Conservation (phyloP, 2,888 invertebrate genomes). For the Megastigmus dorsalis region DNA sequence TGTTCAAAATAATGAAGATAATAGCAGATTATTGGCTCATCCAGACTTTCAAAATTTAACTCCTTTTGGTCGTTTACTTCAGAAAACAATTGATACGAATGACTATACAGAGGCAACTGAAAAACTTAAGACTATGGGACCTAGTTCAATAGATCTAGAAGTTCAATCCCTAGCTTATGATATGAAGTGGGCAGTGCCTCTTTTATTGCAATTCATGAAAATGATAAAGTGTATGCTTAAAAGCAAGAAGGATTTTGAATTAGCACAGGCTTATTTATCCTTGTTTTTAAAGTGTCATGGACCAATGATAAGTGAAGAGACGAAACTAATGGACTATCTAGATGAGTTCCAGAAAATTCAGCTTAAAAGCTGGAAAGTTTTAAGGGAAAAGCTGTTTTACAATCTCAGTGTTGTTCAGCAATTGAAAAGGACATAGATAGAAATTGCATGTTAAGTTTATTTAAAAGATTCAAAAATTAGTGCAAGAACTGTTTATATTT, state of each 20-base stretch:
- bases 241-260: slow-evolving; percentile 89
- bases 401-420: slow-evolving; percentile 85
- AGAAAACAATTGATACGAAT: slow-evolving; percentile 75
- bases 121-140: slow-evolving; percentile 83
- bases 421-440: slow-evolving; percentile 78
- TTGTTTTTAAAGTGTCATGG: slow-evolving; percentile 90
- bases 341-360: slow-evolving; percentile 79
- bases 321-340: slow-evolving; percentile 77
- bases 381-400: slow-evolving; percentile 84
- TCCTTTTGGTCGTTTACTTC: slow-evolving; percentile 81
- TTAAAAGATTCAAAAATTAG: not conserved
- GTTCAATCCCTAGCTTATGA: slow-evolving; percentile 86
- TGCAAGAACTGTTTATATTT: slow-evolving; percentile 37
- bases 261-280: slow-evolving; percentile 91
- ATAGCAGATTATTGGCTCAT: slow-evolving; percentile 77
- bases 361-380: slow-evolving; percentile 79
- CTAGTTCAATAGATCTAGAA: slow-evolving; percentile 91
- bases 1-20: slow-evolving; percentile 70
- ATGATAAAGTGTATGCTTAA: slow-evolving; percentile 83
- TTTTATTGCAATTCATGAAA: slow-evolving; percentile 87
- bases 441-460: not conserved
- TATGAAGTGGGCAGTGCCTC: slow-evolving; percentile 81
- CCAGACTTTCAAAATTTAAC: slow-evolving; percentile 81
- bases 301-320: slow-evolving; percentile 77
- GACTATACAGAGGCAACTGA: slow-evolving; percentile 79